Evolutionary conservation across 2,888 invertebrate genomes (phyloP).

Genomic region (Drosophila nr. perissopoda): DNA sequence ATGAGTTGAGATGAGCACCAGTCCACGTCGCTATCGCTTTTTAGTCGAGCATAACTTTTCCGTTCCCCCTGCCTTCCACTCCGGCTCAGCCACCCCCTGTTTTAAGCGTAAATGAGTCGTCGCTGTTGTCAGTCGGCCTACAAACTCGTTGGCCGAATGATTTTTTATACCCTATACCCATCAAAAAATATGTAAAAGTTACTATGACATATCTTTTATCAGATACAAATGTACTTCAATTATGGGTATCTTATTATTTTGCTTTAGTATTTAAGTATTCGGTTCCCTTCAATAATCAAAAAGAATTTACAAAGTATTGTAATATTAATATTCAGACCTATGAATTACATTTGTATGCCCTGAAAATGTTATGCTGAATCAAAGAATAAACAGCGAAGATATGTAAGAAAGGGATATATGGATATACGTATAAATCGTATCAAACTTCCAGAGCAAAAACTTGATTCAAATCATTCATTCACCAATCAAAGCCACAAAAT

Average conservation of each 20-base stretch:
- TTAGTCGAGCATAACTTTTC: constrained; percentile 26
- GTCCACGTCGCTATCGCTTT: constrained; percentile 51
- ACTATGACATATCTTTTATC: background rate
- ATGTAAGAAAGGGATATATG: background rate
- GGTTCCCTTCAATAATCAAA: background rate
- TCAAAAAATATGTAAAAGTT: background rate
- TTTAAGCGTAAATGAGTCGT: constrained; percentile 68
- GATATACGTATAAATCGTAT: background rate
- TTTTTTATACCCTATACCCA: constrained; percentile 3
- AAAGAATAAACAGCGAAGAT: background rate
- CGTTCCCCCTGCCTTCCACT: background rate
- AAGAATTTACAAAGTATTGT: background rate
- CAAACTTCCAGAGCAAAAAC: background rate
- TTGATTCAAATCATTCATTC: background rate
- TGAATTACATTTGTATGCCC: background rate
- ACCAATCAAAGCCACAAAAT: background rate
- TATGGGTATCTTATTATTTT: background rate
- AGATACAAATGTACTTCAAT: background rate
- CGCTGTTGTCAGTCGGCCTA: constrained; percentile 51
- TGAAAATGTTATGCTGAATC: background rate
- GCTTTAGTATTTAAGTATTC: background rate
- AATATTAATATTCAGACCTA: background rate
- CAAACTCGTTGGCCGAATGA: constrained; percentile 49
- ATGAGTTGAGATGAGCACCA: constrained; percentile 22
- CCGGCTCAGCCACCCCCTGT: background rate